Evolutionary conservation across 2,113 vertebrate genomes (phyloP).

Genomic region (Trachemys scripta): DNA sequence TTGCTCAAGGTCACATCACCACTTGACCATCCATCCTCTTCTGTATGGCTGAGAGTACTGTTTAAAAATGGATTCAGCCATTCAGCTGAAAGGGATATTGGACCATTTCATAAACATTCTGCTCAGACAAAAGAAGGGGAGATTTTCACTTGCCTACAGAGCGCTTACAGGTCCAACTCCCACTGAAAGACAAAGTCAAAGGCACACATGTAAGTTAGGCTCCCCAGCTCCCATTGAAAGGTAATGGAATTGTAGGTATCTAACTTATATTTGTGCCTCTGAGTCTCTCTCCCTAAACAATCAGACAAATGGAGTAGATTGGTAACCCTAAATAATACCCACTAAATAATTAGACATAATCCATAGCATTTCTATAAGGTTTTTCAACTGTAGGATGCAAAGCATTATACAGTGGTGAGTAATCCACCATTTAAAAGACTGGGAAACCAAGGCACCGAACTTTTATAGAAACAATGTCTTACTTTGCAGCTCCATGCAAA

Average conservation of each 20-base stretch:
- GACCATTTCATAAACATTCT: neutral
- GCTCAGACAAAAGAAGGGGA: neutral
- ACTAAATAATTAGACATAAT: neutral
- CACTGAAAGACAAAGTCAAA: neutral
- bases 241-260: neutral
- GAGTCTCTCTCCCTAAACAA: neutral
- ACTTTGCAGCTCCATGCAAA: neutral
- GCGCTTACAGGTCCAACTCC: neutral
- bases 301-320: neutral
- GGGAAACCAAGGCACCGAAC: neutral
- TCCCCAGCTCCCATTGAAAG: rapidly evolving
- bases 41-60: neutral
- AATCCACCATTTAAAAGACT: neutral
- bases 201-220: neutral
- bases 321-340: neutral
- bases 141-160: neutral
- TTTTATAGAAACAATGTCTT: neutral
- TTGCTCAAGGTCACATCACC: rapidly evolving
- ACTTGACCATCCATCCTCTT: neutral
- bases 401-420: neutral
- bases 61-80: neutral
- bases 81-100: neutral
- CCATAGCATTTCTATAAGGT: neutral
- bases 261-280: rapidly evolving
- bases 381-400: neutral